phyloP scores from a whole-genome alignment of 2,797 vertebrate genomes.

The Halcyon leucocephala region DNA sequence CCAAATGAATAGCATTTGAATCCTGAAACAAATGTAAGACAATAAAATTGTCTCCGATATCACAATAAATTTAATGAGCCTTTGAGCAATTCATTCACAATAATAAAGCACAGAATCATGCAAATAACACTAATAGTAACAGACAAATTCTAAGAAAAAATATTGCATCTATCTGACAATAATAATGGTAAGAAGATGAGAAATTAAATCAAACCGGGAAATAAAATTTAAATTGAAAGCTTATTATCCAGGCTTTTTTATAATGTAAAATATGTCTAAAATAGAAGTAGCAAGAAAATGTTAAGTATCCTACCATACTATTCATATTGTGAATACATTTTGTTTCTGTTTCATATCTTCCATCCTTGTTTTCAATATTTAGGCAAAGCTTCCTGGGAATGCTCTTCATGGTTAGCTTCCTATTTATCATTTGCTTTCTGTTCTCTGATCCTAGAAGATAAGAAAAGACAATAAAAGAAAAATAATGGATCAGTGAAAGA shows the following conservation, averaged over 20 bases:
- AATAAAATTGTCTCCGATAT: constrained; percentile 15
- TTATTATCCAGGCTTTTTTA: not conserved
- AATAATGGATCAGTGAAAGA: not conserved
- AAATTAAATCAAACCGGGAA: not conserved
- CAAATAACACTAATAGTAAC: not conserved
- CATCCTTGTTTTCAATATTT: not conserved
- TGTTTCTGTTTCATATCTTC: not conserved
- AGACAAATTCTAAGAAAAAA: not conserved
- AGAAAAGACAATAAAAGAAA: not conserved
- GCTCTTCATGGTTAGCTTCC: not conserved
- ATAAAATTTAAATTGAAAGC: not conserved
- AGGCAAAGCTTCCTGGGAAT: not conserved
- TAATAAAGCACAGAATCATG: not conserved
- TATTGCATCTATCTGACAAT: not conserved
- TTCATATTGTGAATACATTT: not conserved
- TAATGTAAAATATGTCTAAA: not conserved
- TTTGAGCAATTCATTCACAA: not conserved
- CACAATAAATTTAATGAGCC: not conserved
- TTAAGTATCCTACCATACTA: not conserved
- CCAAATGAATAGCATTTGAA: constrained; percentile 40
- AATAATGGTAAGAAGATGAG: not conserved
- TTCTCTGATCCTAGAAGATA: not conserved
- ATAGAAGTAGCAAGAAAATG: not conserved
- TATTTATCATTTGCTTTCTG: not conserved
- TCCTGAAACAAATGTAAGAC: not conserved